Base-by-base conservation (phyloP, 2,888 invertebrate species). In the Mesochorus sp. region DNA sequence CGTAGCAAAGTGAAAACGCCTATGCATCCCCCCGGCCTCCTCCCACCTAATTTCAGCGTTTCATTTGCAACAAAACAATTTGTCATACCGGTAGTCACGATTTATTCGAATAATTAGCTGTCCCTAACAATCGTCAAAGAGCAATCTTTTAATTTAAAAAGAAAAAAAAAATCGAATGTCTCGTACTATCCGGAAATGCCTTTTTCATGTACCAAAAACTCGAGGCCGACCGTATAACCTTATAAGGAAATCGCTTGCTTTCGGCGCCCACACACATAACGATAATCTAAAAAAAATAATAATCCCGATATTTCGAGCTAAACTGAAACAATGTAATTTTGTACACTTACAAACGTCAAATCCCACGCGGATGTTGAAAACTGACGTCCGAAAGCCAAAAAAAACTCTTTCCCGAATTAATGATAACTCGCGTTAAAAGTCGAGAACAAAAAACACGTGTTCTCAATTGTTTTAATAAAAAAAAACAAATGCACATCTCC, bases 231-330 rank as follows among this genome's bases (percentile, higher is more conserved):
- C 17, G 14, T 79, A 81, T 85, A 85, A 85, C 85, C 85, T 85
- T 85, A 85, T 85, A 85, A 78, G 85, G 85, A 73, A 49, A 83
- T 68, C 61, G 77, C 81, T 80, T 84, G 84, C 80, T 67, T 28
- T 51, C 6, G 31, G 28, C 59, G 72, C 62, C 70, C 80, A 74
- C 79, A 79, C 81, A 80, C 81, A n/a, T n/a, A 70, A 81, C 72
- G 53, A 53, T 53, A 39, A 47, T 14, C 47, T 19, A 2, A 64
- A 1, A 12, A 21, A 21, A 51, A 62, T 12, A n/a, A 10, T 39
- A 14, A 12, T 26, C 17, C 6, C 34, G 34, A 34, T 55, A 10
- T 17, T 37, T 31, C 14, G 19, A 34, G 28, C 26, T 31, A 34
- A 39, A 34, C 24, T 47, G 34, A 49, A n/a, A n/a, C n/a, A n/a